Evolutionary conservation across 2,888 invertebrate genomes (phyloP).

Genomic region (Eledona agricola): DNA sequence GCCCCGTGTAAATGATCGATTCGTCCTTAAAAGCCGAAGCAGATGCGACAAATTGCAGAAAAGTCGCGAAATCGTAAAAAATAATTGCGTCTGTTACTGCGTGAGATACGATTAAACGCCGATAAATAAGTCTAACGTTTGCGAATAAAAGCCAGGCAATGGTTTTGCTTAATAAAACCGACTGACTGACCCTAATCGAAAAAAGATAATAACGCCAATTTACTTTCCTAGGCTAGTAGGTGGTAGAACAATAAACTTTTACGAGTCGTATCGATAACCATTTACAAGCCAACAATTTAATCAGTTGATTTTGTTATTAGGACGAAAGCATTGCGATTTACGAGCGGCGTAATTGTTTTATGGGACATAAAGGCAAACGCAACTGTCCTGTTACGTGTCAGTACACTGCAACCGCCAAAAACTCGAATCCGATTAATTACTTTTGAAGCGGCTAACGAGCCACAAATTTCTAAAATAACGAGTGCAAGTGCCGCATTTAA

Average conservation of each 20-base stretch:
- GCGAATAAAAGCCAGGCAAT: conserved; percentile 10
- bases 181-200: conserved; percentile 16
- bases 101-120: conserved; percentile 1
- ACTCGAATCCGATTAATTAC: no score
- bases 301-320: conserved; percentile 23
- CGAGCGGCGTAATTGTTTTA: conserved; percentile 14
- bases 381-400: no score
- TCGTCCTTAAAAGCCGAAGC: no score
- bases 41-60: no score
- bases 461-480: no score
- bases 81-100: no score
- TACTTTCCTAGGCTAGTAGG: conserved; percentile 12
- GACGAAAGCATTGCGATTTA: conserved; percentile 6
- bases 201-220: conserved; percentile 24
- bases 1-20: no score
- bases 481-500: no score
- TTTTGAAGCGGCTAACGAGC: no score
- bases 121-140: conserved; percentile 5
- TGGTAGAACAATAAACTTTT: conserved; percentile 31
- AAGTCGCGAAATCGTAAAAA: no score
- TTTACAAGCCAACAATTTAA: conserved; percentile 21
- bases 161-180: conserved; percentile 22
- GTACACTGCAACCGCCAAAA: no score
- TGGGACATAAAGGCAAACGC: background rate
- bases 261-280: conserved; percentile 27